A percentile compares a stretch with the other conserved stretches of the same genome.
Conservation (phyloP, 2,888 invertebrate genomes). For the Cistogaster globosa region DNA sequence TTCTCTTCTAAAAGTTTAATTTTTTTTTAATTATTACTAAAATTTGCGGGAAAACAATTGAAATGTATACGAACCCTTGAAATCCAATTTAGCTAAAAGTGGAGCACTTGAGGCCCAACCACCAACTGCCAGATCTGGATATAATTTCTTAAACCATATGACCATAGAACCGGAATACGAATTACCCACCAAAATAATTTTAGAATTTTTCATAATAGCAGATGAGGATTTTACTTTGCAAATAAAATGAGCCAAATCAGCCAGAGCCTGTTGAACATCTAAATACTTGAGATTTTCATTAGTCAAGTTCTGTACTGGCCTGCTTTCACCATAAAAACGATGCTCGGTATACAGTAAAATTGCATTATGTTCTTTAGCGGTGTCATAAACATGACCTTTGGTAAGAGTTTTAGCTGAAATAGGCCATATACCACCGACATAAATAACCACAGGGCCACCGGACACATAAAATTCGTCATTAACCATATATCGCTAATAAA, state of each 20-base stretch:
- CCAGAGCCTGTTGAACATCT: conserved; percentile 87
- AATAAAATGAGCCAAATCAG: conserved; percentile 87
- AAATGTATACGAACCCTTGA: conserved; percentile 80
- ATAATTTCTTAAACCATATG: conserved; percentile 87
- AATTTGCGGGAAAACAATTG: too few relatives aligned
- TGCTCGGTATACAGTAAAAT: conserved; percentile 90
- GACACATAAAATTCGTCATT: conserved; percentile 82
- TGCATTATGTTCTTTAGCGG: conserved; percentile 85
- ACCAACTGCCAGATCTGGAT: conserved; percentile 86
- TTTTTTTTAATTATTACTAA: too few relatives aligned
- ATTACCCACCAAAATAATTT: conserved; percentile 85
- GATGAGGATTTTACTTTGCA: conserved; percentile 82
- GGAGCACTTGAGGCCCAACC: conserved; percentile 88
- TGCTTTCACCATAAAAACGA: conserved; percentile 90
- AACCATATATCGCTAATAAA: conserved; percentile 83
- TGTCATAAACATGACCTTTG: conserved; percentile 86
- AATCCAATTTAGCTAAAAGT: conserved; percentile 86
- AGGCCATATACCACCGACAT: conserved; percentile 89
- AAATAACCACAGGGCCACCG: conserved; percentile 86
- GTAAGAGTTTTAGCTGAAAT: conserved; percentile 85
- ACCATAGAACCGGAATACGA: conserved; percentile 88
- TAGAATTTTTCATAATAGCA: conserved; percentile 80
- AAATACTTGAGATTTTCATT: conserved; percentile 86
- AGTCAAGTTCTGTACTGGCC: conserved; percentile 86
- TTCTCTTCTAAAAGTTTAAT: too few relatives aligned